Base-by-base conservation (phyloP, 2,797 vertebrate genomes). In the Schizothorax lantsangensis region DNA sequence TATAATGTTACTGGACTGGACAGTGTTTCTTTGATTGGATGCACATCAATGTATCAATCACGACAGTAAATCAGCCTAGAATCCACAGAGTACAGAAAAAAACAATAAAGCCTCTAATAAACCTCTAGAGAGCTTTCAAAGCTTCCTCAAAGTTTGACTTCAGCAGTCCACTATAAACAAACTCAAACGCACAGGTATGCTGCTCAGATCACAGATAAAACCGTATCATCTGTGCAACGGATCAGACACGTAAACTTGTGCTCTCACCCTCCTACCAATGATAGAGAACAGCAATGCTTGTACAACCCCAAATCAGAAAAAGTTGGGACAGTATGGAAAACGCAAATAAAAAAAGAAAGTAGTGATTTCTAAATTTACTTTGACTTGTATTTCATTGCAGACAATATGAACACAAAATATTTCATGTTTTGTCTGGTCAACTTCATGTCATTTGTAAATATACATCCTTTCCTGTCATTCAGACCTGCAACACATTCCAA, bases 111-210 rank as follows among this genome's bases (percentile, higher is more conserved):
- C 1, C 45, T 38, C 49, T 38, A 57, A 78, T 92, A 92, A 92
- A 92, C 89, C 93, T 93, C 94, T 94, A 91, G 93, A 93, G 91
- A 88, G 90, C 86, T 92, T 91, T 94, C 88, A 94, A 94, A 93
- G 93, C 92, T 89, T 91, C 85, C 91, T 92, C 91, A 93, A 93
- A 94, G 89, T 91, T 91, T 87, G 89, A 87, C 91, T 90, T 91
- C 45, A n/a, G 79, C 88, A 85, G 88, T 84, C 88, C 93, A 92
- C 92, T 91, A 88, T 90, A 21, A 74, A 90, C 81, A 78, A 87
- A 79, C 91, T 89, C 90, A 73, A 59, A 90, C 90, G 91, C 59
- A 66, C 40, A 47, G 59, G 79, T 66, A 45, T 81, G 79, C 62
- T 30, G 26, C 79, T 68, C 59, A 47, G 38, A 81, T 81, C 40